Conservation (phyloP, 2,888 invertebrate species). For the Keiferia lycopersicella region DNA sequence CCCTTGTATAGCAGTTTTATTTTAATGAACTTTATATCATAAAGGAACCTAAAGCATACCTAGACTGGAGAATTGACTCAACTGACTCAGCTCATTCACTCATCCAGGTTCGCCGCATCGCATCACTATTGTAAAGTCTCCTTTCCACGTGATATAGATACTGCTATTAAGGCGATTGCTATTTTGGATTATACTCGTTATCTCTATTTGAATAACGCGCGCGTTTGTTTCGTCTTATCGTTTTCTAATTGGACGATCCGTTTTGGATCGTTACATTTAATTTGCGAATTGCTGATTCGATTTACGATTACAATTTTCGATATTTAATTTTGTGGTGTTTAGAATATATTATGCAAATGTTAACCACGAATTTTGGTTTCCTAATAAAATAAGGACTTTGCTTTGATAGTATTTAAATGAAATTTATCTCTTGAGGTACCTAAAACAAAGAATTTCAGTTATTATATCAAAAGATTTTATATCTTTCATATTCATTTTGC, state of each 20-base stretch:
- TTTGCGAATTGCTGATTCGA: neutral
- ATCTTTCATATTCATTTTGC: too few relatives aligned
- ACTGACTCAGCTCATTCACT: neutral
- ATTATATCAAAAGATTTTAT: too few relatives aligned
- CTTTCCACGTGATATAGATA: slow-evolving; percentile 37
- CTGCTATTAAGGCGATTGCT: slow-evolving; percentile 38
- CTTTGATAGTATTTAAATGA: too few relatives aligned
- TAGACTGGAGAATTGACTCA: neutral
- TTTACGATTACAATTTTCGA: neutral
- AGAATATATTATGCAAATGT: too few relatives aligned
- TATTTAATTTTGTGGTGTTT: neutral
- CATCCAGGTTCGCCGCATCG: slow-evolving; percentile 13
- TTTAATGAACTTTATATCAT: too few relatives aligned
- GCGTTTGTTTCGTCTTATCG: slow-evolving; percentile 25
- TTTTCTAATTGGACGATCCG: slow-evolving; percentile 22
- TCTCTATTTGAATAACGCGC: slow-evolving; percentile 31
- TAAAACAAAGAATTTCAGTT: too few relatives aligned
- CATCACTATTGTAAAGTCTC: slow-evolving; percentile 21
- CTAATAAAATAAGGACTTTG: too few relatives aligned
- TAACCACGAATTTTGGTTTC: too few relatives aligned
- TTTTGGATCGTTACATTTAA: neutral
- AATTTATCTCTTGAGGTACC: too few relatives aligned
- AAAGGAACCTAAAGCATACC: too few relatives aligned
- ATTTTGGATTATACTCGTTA: slow-evolving; percentile 37
- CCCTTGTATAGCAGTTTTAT: too few relatives aligned